Conservation (phyloP, 1,140 invertebrate genomes). For the Sinella curviseta region DNA sequence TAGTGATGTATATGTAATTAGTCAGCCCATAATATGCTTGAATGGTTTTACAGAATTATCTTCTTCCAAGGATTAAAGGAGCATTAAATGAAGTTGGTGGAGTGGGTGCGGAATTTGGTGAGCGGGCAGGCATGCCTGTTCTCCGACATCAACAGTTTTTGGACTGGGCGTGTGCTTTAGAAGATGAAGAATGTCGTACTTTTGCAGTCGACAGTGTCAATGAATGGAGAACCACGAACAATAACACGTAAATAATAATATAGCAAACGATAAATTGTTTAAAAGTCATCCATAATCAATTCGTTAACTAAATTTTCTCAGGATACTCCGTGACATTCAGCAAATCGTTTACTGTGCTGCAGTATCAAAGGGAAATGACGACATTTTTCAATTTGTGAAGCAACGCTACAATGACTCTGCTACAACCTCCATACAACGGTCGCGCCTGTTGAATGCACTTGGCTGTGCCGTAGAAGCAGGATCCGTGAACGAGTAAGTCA, state of each 20-base stretch:
- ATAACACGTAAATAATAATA: not conserved
- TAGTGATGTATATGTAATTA: not conserved
- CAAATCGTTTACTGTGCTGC: constrained; percentile 35
- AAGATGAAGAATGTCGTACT: constrained; percentile 4
- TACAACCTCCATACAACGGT: constrained; percentile 15
- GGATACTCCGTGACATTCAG: constrained; percentile 33
- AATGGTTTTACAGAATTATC: constrained; percentile 22
- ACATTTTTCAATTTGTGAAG: constrained; percentile 25
- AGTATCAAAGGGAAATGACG: constrained; percentile 6
- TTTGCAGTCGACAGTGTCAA: not conserved
- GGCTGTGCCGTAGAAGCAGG: constrained; percentile 8
- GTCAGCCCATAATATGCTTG: not conserved
- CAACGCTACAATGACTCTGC: constrained; percentile 13
- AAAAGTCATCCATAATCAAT: not conserved
- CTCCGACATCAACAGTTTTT: constrained; percentile 26
- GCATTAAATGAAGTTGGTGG: not conserved
- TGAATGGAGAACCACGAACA: not conserved
- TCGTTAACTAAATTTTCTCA: not conserved
- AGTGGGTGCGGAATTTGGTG: not conserved
- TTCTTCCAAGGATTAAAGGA: constrained; percentile 22
- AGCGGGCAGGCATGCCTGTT: constrained; percentile 5
- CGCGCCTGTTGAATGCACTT: constrained; percentile 30
- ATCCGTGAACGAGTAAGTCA: not conserved
- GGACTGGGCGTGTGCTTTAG: constrained; percentile 33
- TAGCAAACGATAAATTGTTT: not conserved